Base-by-base conservation (phyloP, 2,113 vertebrate species). In the Triplophysa tibetana region DNA sequence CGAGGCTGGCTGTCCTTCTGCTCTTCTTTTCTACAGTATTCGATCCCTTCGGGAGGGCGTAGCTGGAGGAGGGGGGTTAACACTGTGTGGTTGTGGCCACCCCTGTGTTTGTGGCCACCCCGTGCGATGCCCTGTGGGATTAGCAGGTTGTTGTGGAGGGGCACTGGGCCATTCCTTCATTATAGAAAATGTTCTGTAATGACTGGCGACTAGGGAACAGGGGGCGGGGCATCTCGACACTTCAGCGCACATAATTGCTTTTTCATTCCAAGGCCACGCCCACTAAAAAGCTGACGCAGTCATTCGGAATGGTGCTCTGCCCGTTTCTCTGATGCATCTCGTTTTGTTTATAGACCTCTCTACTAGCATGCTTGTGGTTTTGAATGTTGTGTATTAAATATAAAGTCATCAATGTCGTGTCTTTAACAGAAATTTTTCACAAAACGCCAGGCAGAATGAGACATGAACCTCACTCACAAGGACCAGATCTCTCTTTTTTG, bases 101-200 rank as follows among this genome's bases (percentile, higher is more conserved):
- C 84, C 87, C 89, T 89, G 86, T 90, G 19, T 81, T 67, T 54
- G 81, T 79, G 16, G 66, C 77, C 77, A 85, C 54, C 77, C 79
- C 70, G 84, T 70, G 78, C 13, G 73, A 81, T 79, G 80, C 23
- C 81, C 87, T 78, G 78, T 58, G 87, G 91, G 89, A 92, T 92
- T 92, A 92, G 91, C 91, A 91, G 89, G 91, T 93, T 91, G 91
- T 92, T 92, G 62, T 89, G 86, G 74, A 82, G 80, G 84, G 56
- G 82, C 78, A 83, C 7, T 79, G 83, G 86, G 83, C 85, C 89
- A 90, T 91, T 92, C 90, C 88, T 88, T 82, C 88, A 90, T 90
- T 89, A 91, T 85, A 86, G 77, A 86, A 86, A 84, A 84, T 85
- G 84, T 88, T 87, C 86, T 81, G 75, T 89, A 88, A 92, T 87